A percentile compares a stretch with the other conserved stretches of the same genome.
Conservation (phyloP, 2,797 vertebrate genomes). For the Mormyrus proboscirostris region DNA sequence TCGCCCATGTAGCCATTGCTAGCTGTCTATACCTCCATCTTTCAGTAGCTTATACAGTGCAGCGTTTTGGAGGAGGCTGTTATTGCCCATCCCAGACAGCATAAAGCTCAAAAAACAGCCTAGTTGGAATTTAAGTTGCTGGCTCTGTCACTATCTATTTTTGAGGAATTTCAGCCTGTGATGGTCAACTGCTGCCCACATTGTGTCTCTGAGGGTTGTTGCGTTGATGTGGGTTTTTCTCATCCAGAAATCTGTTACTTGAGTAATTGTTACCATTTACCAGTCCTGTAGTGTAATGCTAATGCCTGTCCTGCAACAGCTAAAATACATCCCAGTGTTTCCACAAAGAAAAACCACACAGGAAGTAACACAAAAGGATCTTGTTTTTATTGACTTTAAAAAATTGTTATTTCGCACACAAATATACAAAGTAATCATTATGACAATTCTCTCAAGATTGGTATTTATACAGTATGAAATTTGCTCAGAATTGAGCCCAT, state of each 20-base stretch:
- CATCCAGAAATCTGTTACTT: neutral
- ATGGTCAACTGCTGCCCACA: neutral
- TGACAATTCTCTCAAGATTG: constrained; percentile 66
- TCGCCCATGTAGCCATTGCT: neutral
- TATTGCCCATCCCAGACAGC: neutral
- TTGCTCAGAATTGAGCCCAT: constrained; percentile 50
- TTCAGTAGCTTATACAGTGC: neutral
- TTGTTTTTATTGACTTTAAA: constrained; percentile 36
- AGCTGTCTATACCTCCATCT: neutral
- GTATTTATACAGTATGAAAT: constrained; percentile 64
- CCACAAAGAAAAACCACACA: neutral
- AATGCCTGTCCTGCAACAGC: neutral
- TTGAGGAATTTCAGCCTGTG: neutral
- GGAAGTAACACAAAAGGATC: constrained; percentile 38
- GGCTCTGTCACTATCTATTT: neutral
- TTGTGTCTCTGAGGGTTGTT: neutral
- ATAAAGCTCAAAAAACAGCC: neutral
- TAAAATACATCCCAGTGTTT: neutral
- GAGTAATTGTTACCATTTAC: neutral
- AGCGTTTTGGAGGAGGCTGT: neutral
- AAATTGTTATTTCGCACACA: constrained; percentile 85
- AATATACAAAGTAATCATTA: constrained; percentile 80
- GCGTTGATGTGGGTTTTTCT: neutral
- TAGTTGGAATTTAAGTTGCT: neutral
- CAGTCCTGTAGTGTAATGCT: neutral